Conservation (phyloP, 2,113 vertebrate genomes). For the Gnathonemus echidnorhynchus region DNA sequence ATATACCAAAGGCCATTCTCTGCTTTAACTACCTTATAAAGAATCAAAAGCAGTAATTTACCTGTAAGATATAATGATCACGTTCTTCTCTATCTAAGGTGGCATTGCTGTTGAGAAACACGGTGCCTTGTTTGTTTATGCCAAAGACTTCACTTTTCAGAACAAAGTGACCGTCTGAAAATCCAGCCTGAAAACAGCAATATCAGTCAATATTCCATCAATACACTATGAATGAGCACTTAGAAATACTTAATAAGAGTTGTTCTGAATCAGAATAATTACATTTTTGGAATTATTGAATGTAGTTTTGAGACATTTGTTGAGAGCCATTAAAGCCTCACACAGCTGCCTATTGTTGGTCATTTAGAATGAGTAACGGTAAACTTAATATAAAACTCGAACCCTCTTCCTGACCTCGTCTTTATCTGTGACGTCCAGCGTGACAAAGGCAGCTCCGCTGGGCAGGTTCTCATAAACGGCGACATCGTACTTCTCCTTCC, state of each 20-base stretch:
- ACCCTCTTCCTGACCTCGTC: conserved; percentile 54
- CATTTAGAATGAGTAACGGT: background rate
- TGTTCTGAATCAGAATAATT: background rate
- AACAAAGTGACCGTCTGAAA: conserved; percentile 61
- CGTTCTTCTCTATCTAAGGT: conserved; percentile 64
- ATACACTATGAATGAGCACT: background rate
- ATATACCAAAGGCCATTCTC: background rate
- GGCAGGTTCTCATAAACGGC: conserved; percentile 59
- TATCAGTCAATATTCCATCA: background rate
- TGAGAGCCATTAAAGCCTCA: background rate
- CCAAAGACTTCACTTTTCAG: conserved; percentile 49
- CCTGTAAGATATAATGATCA: conserved; percentile 55
- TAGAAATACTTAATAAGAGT: too few species aligned
- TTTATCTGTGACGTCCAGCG: conserved; percentile 56
- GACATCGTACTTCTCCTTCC: conserved; percentile 42
- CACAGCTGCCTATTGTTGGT: too few species aligned
- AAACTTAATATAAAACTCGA: background rate
- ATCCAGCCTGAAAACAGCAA: conserved; percentile 50
- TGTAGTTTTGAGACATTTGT: too few species aligned
- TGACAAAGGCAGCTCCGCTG: conserved; percentile 48
- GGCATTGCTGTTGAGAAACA: conserved; percentile 53
- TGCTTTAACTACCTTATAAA: background rate
- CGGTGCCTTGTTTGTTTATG: conserved; percentile 54
- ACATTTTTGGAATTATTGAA: background rate
- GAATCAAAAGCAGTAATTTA: conserved; percentile 29